phyloP scores from a whole-genome alignment of 2,113 vertebrate species.

The Calonectris borealis region DNA sequence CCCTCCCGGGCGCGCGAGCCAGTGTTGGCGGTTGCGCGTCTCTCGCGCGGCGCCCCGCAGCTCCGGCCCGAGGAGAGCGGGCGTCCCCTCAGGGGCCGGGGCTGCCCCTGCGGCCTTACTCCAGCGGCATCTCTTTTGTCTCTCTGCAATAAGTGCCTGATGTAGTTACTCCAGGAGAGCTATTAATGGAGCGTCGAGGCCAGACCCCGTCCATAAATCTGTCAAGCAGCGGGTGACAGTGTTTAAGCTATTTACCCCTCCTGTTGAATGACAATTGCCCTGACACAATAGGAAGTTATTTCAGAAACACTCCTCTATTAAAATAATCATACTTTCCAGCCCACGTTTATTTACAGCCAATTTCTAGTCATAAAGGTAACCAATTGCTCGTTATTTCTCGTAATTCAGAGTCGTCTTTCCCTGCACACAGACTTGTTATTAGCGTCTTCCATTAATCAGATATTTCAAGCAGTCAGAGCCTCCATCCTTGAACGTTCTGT shows the following conservation, averaged over 20 bases:
- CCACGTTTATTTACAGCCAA: too few species aligned
- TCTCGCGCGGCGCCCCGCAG: background rate
- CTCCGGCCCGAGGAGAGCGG: too few species aligned
- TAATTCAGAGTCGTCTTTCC: too few species aligned
- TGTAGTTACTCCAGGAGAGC: background rate
- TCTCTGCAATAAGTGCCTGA: background rate
- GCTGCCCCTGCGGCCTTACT: background rate
- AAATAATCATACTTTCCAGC: background rate
- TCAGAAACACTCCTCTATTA: too few species aligned
- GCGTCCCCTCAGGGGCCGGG: background rate
- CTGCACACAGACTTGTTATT: too few species aligned
- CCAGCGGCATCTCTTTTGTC: too few species aligned
- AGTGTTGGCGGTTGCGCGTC: too few species aligned
- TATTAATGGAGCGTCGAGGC: background rate
- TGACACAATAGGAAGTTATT: too few species aligned
- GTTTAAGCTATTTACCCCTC: too few species aligned
- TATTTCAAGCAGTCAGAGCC: background rate
- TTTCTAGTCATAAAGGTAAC: background rate
- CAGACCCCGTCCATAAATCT: background rate
- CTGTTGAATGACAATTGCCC: background rate
- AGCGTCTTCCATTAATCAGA: background rate
- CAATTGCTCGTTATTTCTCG: background rate
- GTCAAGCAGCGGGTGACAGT: background rate
- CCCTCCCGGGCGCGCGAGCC: background rate
- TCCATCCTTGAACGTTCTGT: background rate